Percentiles rank a stretch among this genome's conserved stretches.
Conservation (phyloP, 2,797 vertebrate genomes). For the Podarcis lilfordi region DNA sequence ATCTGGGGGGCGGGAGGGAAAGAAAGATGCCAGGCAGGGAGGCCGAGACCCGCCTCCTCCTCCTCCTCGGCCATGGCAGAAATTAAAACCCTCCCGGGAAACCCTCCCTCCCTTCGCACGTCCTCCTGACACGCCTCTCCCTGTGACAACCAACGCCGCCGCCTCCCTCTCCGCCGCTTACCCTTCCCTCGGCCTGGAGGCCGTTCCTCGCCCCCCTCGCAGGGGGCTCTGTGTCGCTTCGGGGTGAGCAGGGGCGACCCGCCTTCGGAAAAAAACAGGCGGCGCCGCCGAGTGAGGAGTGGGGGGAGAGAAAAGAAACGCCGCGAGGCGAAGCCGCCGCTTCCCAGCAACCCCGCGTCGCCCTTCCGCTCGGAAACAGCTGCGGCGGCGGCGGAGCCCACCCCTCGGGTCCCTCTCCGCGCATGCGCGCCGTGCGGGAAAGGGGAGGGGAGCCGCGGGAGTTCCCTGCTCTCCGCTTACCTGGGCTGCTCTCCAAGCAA, state of each 20-base stretch:
- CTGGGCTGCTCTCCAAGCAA: neutral
- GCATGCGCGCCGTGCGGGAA: neutral
- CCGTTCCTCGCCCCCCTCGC: neutral
- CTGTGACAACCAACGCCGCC: neutral
- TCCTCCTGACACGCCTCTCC: conserved; percentile 2
- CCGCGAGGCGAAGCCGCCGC: neutral
- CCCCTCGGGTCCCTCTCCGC: neutral
- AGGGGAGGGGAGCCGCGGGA: rapidly evolving
- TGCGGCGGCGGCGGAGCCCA: too few species aligned
- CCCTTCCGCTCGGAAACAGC: neutral
- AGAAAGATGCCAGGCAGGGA: neutral
- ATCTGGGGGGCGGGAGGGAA: neutral
- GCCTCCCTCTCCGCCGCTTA: neutral
- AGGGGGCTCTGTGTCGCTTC: neutral
- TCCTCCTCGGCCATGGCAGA: neutral
- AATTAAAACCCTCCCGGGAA: neutral
- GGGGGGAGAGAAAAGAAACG: neutral
- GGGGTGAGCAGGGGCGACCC: neutral
- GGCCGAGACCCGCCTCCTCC: neutral
- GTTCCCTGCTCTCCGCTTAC: neutral
- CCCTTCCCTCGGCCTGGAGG: neutral
- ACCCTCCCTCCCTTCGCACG: neutral
- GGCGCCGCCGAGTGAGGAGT: neutral
- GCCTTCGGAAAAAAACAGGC: neutral
- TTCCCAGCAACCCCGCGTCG: neutral